phyloP scores from a whole-genome alignment of 1,140 invertebrate species.

The Meloidogyne chitwoodi region DNA sequence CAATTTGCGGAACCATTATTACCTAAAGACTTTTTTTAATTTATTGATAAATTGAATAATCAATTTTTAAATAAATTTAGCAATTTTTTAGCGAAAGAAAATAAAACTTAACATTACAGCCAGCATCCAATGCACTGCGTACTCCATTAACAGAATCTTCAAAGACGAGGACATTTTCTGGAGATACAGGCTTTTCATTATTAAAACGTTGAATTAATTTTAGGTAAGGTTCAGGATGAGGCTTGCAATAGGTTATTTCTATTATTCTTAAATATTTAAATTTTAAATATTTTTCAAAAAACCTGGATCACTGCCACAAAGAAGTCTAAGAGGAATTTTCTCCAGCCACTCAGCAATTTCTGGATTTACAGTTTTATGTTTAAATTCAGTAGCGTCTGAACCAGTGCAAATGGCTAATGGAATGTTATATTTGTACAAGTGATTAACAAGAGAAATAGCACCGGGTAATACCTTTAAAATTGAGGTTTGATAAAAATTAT shows the following conservation, averaged over 20 bases:
- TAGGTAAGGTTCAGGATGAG: slow-evolving; percentile 85
- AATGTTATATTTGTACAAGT: slow-evolving; percentile 71
- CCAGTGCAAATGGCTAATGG: slow-evolving; percentile 84
- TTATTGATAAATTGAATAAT: too few species aligned
- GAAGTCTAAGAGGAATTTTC: slow-evolving; percentile 64
- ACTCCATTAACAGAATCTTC: slow-evolving; percentile 81
- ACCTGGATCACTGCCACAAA: slow-evolving; percentile 79
- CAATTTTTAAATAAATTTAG: not conserved
- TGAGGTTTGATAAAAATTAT: too few species aligned
- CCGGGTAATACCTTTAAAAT: slow-evolving; percentile 68
- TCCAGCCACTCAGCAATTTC: slow-evolving; percentile 25
- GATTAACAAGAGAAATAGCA: slow-evolving; percentile 74
- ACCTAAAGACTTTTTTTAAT: slow-evolving; percentile 59
- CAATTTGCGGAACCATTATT: slow-evolving; percentile 46
- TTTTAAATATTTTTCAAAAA: slow-evolving; percentile 65
- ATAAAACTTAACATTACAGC: slow-evolving; percentile 48
- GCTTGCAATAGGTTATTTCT: slow-evolving; percentile 66
- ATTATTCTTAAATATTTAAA: too few species aligned
- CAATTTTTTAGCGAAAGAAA: not conserved
- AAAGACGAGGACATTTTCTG: slow-evolving; percentile 71
- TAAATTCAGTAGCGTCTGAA: slow-evolving; percentile 72
- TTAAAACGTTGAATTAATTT: slow-evolving; percentile 75
- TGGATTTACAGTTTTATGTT: not conserved
- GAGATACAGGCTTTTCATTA: slow-evolving; percentile 61
- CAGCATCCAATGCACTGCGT: slow-evolving; percentile 69